These are phyloP conservation scores for Escarpia spicata DNA, from an alignment of 2,888 invertebrate genomes.

Conservation along the genomic window DNA sequence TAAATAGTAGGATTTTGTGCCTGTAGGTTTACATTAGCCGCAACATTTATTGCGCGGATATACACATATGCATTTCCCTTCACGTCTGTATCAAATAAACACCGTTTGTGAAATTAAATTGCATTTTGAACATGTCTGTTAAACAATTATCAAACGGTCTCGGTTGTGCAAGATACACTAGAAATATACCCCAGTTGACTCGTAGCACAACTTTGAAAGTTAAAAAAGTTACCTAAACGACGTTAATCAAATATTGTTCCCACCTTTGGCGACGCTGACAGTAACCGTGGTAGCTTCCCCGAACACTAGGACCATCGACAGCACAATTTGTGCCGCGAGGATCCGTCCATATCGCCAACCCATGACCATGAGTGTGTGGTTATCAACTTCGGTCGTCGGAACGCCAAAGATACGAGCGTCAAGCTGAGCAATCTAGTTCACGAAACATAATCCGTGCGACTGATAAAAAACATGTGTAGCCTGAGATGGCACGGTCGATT, in stretches of 20 bases:
- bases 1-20: background rate
- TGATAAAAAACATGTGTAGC: background rate
- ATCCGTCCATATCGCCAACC: slow-evolving; percentile 7
- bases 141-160: background rate
- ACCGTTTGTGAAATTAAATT: background rate
- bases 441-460: background rate
- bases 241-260: background rate
- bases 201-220: background rate
- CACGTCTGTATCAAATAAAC: too few relatives aligned
- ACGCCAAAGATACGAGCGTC: background rate
- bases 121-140: background rate
- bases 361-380: background rate
- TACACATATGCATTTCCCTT: too few relatives aligned
- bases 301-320: background rate
- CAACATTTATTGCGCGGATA: background rate
- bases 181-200: background rate
- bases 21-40: background rate
- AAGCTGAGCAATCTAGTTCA: background rate
- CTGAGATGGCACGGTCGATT: background rate
- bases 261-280: background rate
- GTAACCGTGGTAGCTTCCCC: background rate
- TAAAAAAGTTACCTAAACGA: background rate
- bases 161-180: background rate
- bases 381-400: background rate
- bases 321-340: background rate